Base-by-base conservation (phyloP, 2,888 invertebrate species). In the Agonopterix alstromeriana region DNA sequence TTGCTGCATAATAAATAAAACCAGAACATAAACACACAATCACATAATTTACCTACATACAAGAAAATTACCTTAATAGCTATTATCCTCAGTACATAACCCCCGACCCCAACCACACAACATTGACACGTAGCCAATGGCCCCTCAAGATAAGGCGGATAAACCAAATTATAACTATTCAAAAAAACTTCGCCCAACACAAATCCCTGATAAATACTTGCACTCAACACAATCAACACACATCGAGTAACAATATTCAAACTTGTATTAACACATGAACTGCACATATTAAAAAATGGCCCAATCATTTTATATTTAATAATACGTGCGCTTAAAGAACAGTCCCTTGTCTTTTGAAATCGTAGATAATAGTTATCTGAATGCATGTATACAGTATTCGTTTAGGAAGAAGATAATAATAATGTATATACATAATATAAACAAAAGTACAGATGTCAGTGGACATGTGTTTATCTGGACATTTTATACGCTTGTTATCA, bases 181-280 rank as follows among this genome's bases (percentile, higher is more conserved):
- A 86, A 50, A 46, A 85, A 73, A 58, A 87, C 73, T 71, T 88
- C 87, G 7, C 69, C 74, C 8, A 85, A 57, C 50, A 87, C 76
- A 56, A 88, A 87, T 14, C 65, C 60, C 49, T 88, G 83, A 41
- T 85, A 88, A 35, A 88, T 67, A 48, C 66, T 67, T 1, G 82
- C 77, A 63, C 78, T 81, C 8, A 85, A 46, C 50, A 86, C 53
- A 48, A 87, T 71, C 48, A 87, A 60, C 10, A 82, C 55, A 0
- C 75, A 57, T 8, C 85, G 67, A 1, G 83, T 84, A 2, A 73
- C 61, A 36, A 77, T 55, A 51, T 79, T 77, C 1, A 78, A 57
- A 27, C 72, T 58, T 1, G 57, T 64, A 51, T 82, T 78, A 36
- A 82, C 70, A 61, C 73, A 80, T 36, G 70, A 61, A 51, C 58